These are phyloP conservation scores for Cosmorhoe ocellata DNA, from an alignment of 2,888 invertebrate genomes.

Conservation along the genomic window DNA sequence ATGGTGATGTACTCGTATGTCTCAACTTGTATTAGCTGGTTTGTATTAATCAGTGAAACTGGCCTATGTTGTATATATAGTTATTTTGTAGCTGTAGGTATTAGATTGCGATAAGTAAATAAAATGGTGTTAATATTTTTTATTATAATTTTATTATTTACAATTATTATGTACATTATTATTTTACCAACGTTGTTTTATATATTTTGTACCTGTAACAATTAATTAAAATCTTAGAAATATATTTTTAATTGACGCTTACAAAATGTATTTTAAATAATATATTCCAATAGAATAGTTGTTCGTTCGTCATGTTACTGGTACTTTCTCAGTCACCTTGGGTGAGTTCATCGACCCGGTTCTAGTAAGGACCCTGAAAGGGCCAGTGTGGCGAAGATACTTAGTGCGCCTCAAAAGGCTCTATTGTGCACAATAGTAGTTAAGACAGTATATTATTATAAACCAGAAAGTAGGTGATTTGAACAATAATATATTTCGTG, in stretches of 20 bases:
- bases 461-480: slow-evolving; percentile 56
- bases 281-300: slow-evolving; percentile 60
- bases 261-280: slow-evolving; percentile 49
- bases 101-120: slow-evolving; percentile 1
- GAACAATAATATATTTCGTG: slow-evolving; percentile 62
- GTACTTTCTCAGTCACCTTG: no score
- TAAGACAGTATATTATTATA: no score
- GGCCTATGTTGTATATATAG: slow-evolving; percentile 38
- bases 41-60: slow-evolving; percentile 33
- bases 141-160: slow-evolving; percentile 1
- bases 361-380: no score
- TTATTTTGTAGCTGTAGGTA: slow-evolving; percentile 8
- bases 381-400: no score
- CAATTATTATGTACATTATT: slow-evolving; percentile 10
- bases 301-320: slow-evolving; percentile 17
- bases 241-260: slow-evolving; percentile 59
- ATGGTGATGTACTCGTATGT: no score
- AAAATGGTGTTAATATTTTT: slow-evolving; percentile 12
- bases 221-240: slow-evolving; percentile 44
- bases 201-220: slow-evolving; percentile 43
- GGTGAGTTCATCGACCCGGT: no score
- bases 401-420: no score
- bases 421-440: no score
- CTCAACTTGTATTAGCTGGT: background rate
- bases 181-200: slow-evolving; percentile 32